Evolutionary conservation across 1,140 invertebrate species (phyloP), one percentile per base, ranked within the genome.

Genomic region (Tyrophagus putrescentiae): DNA sequence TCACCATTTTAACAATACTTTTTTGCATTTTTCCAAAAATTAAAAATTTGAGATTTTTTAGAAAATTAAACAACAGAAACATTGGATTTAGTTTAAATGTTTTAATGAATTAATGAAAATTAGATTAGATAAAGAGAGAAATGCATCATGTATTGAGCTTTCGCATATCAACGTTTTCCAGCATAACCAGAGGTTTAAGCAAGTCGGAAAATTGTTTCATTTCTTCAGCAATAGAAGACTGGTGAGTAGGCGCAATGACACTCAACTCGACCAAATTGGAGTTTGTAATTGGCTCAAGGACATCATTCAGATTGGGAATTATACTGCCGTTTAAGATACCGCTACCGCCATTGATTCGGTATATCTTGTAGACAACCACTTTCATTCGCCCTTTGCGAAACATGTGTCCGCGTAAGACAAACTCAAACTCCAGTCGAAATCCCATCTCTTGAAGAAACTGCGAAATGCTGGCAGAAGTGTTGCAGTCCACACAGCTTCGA

Each of bases 341-440:
- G 34, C 18, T 13, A 31, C 33, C n/a, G 9, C 31, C 31, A 16
- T 27, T 21, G 21, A 57, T n/a, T 67, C 89, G 90, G 65, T 87
- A 92, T 11, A 98, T 83, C 73, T 96, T 96, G 0, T 87, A 88
- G 0, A 96, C 89, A 1, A 88, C 93, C 1, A 95, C 85, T 72
- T 96, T 96, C 87, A 97, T 93, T 68, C 91, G 77, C 1, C 92
- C 92, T 76, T 96, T 96, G 52, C 89, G 79, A 67, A 96, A 96
- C 81, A 96, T 90, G 66, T 86, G 93, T 16, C 92, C 93, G 74
- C 89, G 83, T 0, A 86, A 81, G 65, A 89, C 85, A 70, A 88
- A 96, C 74, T 96, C 92, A 77, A 90, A 94, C 69, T 96, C 92
- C 50, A 75, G 62, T 61, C 75, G 74, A 66, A 75, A 76, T 7